Conservation (phyloP, 2,113 vertebrate genomes). For the Nicator chloris region DNA sequence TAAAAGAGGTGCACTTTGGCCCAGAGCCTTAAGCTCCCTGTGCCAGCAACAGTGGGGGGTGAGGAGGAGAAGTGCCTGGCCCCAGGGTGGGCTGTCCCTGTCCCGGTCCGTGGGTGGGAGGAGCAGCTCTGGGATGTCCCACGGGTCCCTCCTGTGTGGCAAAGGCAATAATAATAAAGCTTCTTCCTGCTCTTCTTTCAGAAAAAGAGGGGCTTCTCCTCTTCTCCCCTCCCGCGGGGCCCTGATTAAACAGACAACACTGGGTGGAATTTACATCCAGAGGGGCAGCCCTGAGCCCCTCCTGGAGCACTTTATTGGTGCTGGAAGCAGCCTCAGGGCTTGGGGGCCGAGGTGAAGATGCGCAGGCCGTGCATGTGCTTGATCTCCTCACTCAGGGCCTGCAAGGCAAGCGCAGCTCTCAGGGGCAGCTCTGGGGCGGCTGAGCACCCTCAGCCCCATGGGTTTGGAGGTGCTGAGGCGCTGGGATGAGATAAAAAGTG, state of each 20-base stretch:
- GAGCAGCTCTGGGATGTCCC: background rate
- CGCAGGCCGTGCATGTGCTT: constrained; percentile 67
- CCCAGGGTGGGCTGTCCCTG: background rate
- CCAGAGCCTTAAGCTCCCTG: background rate
- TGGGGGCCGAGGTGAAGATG: constrained; percentile 68
- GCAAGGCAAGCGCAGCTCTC: background rate
- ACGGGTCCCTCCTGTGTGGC: background rate
- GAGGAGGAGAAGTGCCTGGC: constrained; percentile 15
- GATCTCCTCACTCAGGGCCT: constrained; percentile 66
- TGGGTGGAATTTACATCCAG: background rate
- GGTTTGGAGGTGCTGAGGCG: no score
- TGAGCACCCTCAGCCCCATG: background rate
- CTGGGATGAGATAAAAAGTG: background rate
- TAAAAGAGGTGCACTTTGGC: background rate
- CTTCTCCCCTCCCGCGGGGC: background rate
- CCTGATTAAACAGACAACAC: background rate
- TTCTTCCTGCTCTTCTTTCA: background rate
- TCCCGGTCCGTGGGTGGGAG: background rate
- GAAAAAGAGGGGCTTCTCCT: background rate
- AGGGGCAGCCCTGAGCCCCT: background rate
- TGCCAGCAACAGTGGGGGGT: background rate
- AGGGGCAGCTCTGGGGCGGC: background rate
- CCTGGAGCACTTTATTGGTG: background rate
- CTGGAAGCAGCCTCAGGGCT: background rate
- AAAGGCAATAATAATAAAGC: constrained; percentile 14